Conservation (phyloP, 2,797 vertebrate species). For the Poecilia velifera region DNA sequence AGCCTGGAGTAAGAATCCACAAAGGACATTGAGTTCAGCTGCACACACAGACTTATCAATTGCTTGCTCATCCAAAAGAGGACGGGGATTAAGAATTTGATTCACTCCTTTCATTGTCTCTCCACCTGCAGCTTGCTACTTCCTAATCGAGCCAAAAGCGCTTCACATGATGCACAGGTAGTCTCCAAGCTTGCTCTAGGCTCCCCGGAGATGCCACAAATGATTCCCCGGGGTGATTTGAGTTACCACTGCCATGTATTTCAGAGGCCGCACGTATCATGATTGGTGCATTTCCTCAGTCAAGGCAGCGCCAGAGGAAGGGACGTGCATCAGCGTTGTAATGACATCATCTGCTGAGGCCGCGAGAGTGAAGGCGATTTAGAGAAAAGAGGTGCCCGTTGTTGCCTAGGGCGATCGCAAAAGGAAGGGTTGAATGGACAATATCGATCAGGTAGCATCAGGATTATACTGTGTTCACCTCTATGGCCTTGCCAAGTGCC, state of each 20-base stretch:
- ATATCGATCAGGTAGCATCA: conserved; percentile 64
- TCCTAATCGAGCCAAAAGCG: conserved; percentile 61
- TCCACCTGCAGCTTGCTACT: conserved; percentile 59
- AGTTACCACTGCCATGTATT: conserved; percentile 65
- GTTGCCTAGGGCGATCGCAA: conserved; percentile 67
- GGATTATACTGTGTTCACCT: conserved; percentile 49
- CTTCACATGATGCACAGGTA: conserved; percentile 62
- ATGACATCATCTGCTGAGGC: conserved; percentile 74
- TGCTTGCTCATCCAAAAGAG: conserved; percentile 62
- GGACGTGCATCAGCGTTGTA: conserved; percentile 69
- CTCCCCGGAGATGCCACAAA: conserved; percentile 54
- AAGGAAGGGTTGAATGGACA: conserved; percentile 62
- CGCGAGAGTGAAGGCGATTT: conserved; percentile 69
- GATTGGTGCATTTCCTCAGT: conserved; percentile 67
- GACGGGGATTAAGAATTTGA: conserved; percentile 75
- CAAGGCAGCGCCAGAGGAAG: conserved; percentile 61
- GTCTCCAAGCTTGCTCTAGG: conserved; percentile 56
- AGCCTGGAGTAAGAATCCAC: conserved; percentile 50
- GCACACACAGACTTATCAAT: conserved; percentile 32
- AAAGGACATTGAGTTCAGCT: conserved; percentile 41
- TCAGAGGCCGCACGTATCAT: conserved; percentile 56
- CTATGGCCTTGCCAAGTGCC: conserved; percentile 50
- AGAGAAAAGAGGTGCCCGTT: conserved; percentile 62
- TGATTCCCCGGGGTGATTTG: conserved; percentile 55
- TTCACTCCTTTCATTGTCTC: conserved; percentile 73